Conservation (phyloP, 2,797 vertebrate species). For the Setipinna tenuifilis region DNA sequence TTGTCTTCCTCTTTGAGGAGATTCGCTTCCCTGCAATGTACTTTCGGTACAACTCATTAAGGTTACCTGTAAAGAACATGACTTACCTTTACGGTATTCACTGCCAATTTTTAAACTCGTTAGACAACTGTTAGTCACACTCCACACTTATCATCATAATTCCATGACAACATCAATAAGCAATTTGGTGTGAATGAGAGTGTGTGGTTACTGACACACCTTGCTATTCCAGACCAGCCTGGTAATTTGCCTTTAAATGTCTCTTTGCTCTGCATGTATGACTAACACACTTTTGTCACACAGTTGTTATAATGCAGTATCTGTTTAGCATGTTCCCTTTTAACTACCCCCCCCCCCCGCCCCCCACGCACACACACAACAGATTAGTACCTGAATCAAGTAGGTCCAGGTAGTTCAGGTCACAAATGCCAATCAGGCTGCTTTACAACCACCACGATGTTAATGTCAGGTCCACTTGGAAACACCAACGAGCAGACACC, state of each 20-base stretch:
- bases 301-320: not conserved
- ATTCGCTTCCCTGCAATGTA: not conserved
- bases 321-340: not conserved
- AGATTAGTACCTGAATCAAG: not conserved
- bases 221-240: not conserved
- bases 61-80: not conserved
- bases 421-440: not conserved
- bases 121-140: conserved; percentile 71
- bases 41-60: not conserved
- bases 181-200: not conserved
- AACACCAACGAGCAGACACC: not conserved
- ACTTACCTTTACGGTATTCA: not conserved
- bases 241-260: conserved; percentile 8
- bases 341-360: not conserved
- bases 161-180: not conserved
- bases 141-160: conserved; percentile 70
- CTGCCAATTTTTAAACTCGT: not conserved
- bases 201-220: not conserved
- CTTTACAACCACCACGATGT: not conserved
- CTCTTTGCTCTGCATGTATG: not conserved
- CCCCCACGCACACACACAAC: not conserved
- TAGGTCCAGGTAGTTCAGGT: not conserved
- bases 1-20: not conserved
- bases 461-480: not conserved
- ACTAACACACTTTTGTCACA: not conserved